Conservation (phyloP, 1,140 invertebrate genomes). For the Sycophaga agraensis region DNA sequence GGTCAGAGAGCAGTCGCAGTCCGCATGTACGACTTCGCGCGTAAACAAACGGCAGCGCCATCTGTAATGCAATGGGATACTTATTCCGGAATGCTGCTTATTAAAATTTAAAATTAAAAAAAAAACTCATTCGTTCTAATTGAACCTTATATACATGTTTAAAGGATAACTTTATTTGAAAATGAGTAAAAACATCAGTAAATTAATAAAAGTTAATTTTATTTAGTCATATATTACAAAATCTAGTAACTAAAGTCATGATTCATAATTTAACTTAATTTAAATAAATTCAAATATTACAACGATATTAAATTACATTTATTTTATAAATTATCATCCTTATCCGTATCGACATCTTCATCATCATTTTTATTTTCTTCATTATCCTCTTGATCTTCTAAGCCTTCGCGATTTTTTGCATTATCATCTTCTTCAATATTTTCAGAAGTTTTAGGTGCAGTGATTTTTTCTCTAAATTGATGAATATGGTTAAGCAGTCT, state of each 20-base stretch:
- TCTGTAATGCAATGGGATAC: conserved; percentile 1
- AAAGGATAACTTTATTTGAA: too few species aligned
- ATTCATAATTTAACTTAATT: not conserved
- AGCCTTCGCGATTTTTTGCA: not conserved
- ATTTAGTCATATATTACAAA: too few species aligned
- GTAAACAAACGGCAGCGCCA: conserved; percentile 30
- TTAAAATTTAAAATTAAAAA: too few species aligned
- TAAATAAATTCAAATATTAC: not conserved
- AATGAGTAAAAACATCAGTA: too few species aligned
- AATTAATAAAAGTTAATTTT: too few species aligned
- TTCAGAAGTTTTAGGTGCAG: not conserved
- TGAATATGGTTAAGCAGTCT: conserved; percentile 35
- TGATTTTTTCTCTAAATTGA: conserved; percentile 36
- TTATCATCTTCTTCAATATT: conserved; percentile 9
- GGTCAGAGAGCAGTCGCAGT: too few species aligned
- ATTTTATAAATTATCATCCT: not conserved
- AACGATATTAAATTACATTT: not conserved
- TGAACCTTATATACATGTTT: too few species aligned
- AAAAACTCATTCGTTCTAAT: too few species aligned
- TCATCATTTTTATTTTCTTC: not conserved
- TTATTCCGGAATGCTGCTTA: too few species aligned
- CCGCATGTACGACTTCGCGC: not conserved
- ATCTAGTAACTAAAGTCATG: too few species aligned
- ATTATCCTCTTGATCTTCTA: not conserved
- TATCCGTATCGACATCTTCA: not conserved